Evolutionary conservation across 2,888 invertebrate species (phyloP), one percentile per base, ranked within the genome.

Genomic region (Trissoscelio sp.): DNA sequence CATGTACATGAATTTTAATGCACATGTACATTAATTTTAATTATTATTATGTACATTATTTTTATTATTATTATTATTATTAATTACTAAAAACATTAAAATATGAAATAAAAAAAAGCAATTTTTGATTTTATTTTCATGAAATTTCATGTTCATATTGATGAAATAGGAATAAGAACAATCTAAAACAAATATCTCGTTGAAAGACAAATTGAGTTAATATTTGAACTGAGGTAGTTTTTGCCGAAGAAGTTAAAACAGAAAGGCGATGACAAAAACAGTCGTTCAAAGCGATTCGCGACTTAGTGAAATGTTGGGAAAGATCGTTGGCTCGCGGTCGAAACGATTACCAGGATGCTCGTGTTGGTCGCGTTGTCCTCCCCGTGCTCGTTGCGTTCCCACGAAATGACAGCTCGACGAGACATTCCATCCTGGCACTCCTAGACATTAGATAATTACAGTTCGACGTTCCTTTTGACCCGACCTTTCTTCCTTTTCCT

Each of bases 371-470:
- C 62, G 73, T 57, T 81, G 78, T 83, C 78, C 77, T 81, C 74
- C n/a, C n/a, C n/a, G n/a, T n/a, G n/a, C 77, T 55, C 55, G 74
- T 66, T 57, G 82, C 60, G 79, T 85, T 84, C 84, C 81, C 79
- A 79, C 69, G 84, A 81, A 81, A 75, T 83, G 83, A 85, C 84
- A 83, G 83, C 82, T 77, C 83, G 83, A 82, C 79, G 74, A 77
- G 84, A 81, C 84, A 83, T 85, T 85, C 83, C 85, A 82, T 84
- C 85, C 74, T 81, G 84, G 82, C 85, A 85, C 85, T 85, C 85
- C 85, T 85, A 84, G 84, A 81, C 79, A 84, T 85, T 84, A 85
- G 85, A 85, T 85, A 85, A 85, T 85, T 84, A 81, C 83, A 67
- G 83, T 80, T 83, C 64, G 79, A 84, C 77, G 81, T 55, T 82